These are phyloP conservation scores for Orthosia gracilis DNA, from an alignment of 2,888 invertebrate genomes.

Conservation along the genomic window DNA sequence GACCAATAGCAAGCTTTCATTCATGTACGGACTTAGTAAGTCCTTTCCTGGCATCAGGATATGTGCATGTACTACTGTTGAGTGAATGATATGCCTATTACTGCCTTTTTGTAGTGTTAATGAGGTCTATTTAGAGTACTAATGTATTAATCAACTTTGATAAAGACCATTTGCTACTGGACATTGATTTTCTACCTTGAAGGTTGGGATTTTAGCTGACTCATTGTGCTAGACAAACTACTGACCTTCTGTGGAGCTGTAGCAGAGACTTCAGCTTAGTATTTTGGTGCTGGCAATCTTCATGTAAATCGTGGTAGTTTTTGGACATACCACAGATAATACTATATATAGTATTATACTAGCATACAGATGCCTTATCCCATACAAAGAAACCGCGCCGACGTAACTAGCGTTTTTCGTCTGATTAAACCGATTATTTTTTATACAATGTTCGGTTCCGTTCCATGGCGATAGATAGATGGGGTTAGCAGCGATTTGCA, in stretches of 20 bases:
- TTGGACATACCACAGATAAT: too few relatives aligned
- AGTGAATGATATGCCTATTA: conserved; percentile 21
- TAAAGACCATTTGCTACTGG: conserved; percentile 10
- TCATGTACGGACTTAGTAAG: conserved; percentile 25
- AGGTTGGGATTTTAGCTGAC: neutral
- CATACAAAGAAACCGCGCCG: too few relatives aligned
- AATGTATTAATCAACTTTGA: conserved; percentile 23
- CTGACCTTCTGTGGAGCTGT: neutral
- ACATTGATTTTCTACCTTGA: conserved; percentile 9
- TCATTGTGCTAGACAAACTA: neutral
- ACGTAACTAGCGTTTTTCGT: too few relatives aligned
- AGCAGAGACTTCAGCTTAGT: neutral
- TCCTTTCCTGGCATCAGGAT: conserved; percentile 46
- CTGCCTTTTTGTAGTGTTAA: conserved; percentile 24
- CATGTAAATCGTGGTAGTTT: neutral
- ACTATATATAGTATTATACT: too few relatives aligned
- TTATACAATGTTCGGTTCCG: too few relatives aligned
- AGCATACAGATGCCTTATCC: too few relatives aligned
- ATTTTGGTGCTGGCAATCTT: neutral
- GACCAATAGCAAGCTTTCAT: conserved; percentile 53
- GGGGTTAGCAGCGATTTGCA: too few relatives aligned
- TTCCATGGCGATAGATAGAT: too few relatives aligned
- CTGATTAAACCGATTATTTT: too few relatives aligned
- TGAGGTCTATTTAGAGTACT: conserved; percentile 8
- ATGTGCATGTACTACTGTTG: conserved; percentile 24